Evolutionary conservation across 2,113 vertebrate genomes (phyloP).

Genomic region (Anser brachyrhynchus): DNA sequence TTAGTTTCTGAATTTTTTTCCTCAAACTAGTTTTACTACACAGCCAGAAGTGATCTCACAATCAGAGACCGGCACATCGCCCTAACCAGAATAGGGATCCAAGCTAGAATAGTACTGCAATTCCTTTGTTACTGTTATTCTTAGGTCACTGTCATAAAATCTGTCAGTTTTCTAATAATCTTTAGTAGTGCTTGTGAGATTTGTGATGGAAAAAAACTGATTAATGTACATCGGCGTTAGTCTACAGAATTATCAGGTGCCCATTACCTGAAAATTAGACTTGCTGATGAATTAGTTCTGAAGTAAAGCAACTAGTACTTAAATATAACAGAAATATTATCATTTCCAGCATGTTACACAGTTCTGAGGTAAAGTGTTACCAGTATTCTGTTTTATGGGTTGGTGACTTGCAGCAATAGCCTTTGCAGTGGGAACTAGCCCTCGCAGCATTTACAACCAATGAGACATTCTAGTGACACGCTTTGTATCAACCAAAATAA

Average conservation of each 20-base stretch:
- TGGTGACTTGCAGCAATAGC: not conserved
- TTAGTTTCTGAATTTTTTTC: not conserved
- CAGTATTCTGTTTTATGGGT: slow-evolving; percentile 7
- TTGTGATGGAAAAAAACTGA: slow-evolving; percentile 19
- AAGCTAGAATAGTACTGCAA: not conserved
- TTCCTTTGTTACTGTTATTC: slow-evolving; percentile 1
- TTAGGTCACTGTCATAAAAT: slow-evolving; percentile 40
- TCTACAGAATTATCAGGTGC: slow-evolving; percentile 28
- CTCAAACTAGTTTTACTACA: not conserved
- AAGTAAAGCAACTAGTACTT: slow-evolving; percentile 63
- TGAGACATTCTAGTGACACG: not conserved
- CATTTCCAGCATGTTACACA: slow-evolving; percentile 72
- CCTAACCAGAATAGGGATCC: not conserved
- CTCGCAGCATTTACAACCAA: not conserved
- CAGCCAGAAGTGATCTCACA: not conserved
- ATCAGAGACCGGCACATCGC: not conserved
- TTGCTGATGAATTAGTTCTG: slow-evolving; percentile 42
- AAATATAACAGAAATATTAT: slow-evolving; percentile 65
- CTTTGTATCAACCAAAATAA: not conserved
- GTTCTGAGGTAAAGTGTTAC: slow-evolving; percentile 77
- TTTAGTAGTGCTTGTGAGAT: slow-evolving; percentile 49
- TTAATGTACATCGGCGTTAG: not conserved
- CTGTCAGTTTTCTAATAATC: slow-evolving; percentile 33
- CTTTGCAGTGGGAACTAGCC: not conserved
- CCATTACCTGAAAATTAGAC: slow-evolving; percentile 46